Evolutionary conservation across 2,113 vertebrate species (phyloP).

Genomic region (Chauna torquata): DNA sequence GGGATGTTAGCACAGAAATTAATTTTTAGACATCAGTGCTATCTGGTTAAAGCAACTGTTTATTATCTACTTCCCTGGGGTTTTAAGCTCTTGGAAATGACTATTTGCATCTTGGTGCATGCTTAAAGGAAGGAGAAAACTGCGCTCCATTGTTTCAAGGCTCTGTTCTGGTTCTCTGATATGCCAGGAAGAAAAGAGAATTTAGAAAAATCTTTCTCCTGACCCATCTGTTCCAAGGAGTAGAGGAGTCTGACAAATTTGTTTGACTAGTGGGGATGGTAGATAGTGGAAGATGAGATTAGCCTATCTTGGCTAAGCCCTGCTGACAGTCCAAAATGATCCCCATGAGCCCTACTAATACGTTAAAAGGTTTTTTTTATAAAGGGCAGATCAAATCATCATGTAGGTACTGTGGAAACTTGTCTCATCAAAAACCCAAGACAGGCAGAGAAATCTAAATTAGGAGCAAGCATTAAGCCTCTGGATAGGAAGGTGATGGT

Average conservation of each 20-base stretch:
- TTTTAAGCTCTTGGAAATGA: constrained; percentile 33
- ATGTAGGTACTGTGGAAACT: not conserved
- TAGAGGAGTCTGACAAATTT: not conserved
- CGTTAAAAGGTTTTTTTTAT: not conserved
- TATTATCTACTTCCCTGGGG: constrained; percentile 62
- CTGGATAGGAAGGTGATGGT: not conserved
- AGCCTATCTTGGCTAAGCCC: not conserved
- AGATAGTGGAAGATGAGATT: not conserved
- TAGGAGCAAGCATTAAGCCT: not conserved
- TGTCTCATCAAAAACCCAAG: not conserved
- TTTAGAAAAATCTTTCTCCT: not conserved
- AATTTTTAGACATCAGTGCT: constrained; percentile 60
- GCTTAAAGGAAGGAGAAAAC: constrained; percentile 46
- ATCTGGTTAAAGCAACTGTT: constrained; percentile 68
- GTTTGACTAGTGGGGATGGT: not conserved
- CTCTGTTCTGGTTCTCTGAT: not conserved
- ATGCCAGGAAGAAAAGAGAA: not conserved
- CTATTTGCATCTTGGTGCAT: constrained; percentile 31
- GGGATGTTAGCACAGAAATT: constrained; percentile 51
- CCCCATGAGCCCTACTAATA: not conserved
- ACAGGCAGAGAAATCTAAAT: not conserved
- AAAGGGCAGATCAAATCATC: not conserved
- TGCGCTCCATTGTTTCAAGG: not conserved
- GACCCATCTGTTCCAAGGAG: not conserved
- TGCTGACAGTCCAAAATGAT: not conserved